Evolutionary conservation across 30 jellyfish, hydroid and myxozoan genomes (phyloP), one percentile per base, ranked within the genome.

Genomic region (Turritopsis dohrnii): DNA sequence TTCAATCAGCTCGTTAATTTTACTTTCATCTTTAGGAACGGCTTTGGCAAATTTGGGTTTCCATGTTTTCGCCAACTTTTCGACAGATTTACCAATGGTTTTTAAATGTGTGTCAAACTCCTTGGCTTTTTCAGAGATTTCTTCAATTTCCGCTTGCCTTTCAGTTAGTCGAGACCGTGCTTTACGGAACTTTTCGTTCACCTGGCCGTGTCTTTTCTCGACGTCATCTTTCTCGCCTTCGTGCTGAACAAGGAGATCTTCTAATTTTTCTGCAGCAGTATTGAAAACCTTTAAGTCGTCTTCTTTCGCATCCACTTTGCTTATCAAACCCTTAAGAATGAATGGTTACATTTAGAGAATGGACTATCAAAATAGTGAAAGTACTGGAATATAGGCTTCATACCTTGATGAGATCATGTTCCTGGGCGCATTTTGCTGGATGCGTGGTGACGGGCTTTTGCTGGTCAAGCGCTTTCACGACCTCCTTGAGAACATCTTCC

Each of bases 161-260:
- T 92, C 98, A 1, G 95, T 60, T 75, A 92, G 79, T 65, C 75
- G 82, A 25, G 84, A 85, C 21, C 96, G 95, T 17, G 84, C 29
- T 41, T 81, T 81, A 26, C 89, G 85, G 81, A 65, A 92, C 53
- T 80, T 84, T 29, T 87, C 96, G 74, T 87, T 92, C 28, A 82
- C 81, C 54, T 81, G 81, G 0, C 54, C 29, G 53, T 83, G 85
- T 23, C 28, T 83, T 30, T 72, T 74, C 22, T 84, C 84, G 28
- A 87, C 65, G 28, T 83, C 96, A 53, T 88, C 96, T 73, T 81
- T 88, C 41, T 92, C 98, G 71, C 94, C 91, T 29, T 88, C 95
- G 60, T 83, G 84, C 76, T 84, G 89, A 65, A 73, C 96, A 31
- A 92, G 81, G 71, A 92, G 89, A 22, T 75, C 71, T 53, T 79